phyloP scores from a whole-genome alignment of 2,888 invertebrate species.

The Drosophila aldrichi region DNA sequence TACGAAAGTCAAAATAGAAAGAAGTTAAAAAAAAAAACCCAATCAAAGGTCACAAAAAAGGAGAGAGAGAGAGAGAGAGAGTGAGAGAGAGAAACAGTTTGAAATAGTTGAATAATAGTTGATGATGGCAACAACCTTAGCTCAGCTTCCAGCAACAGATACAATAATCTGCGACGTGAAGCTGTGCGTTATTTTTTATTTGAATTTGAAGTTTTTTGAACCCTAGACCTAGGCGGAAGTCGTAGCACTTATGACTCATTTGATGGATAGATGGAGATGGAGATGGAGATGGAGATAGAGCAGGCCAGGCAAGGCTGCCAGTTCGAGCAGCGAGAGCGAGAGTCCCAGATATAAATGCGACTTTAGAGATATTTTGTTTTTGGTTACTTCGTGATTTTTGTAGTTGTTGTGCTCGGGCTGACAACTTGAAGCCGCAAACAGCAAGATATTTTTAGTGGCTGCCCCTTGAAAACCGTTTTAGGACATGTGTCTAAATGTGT shows the following conservation, averaged over 20 bases:
- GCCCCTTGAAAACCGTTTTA: slow-evolving; percentile 11
- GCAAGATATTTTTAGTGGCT: slow-evolving; percentile 32
- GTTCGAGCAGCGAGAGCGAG: slow-evolving; percentile 2
- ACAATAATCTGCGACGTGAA: slow-evolving; percentile 36
- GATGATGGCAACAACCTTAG: slow-evolving; percentile 47
- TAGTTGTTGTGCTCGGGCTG: background rate
- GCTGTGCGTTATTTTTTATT: slow-evolving; percentile 20
- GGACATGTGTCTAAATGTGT: background rate
- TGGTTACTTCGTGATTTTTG: slow-evolving; percentile 3
- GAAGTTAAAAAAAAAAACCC: background rate
- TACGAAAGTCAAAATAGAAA: background rate
- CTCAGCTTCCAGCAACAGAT: slow-evolving; percentile 25
- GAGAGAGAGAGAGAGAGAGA: background rate
- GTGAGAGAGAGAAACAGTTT: background rate
- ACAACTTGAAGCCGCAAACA: slow-evolving; percentile 23
- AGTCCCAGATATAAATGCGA: slow-evolving; percentile 22
- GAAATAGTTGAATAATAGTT: slow-evolving; percentile 22
- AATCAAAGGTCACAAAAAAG: slow-evolving; percentile 4
- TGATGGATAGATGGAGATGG: slow-evolving; percentile 54
- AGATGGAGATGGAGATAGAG: slow-evolving; percentile 42
- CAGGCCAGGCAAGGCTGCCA: slow-evolving; percentile 15
- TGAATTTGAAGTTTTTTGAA: slow-evolving; percentile 65
- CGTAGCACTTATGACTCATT: slow-evolving; percentile 66
- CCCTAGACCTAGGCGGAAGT: slow-evolving; percentile 67
- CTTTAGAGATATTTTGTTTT: slow-evolving; percentile 13